These are phyloP conservation scores for Lacerta bilineata DNA, from an alignment of 2,797 vertebrate species.

Conservation along the genomic window DNA sequence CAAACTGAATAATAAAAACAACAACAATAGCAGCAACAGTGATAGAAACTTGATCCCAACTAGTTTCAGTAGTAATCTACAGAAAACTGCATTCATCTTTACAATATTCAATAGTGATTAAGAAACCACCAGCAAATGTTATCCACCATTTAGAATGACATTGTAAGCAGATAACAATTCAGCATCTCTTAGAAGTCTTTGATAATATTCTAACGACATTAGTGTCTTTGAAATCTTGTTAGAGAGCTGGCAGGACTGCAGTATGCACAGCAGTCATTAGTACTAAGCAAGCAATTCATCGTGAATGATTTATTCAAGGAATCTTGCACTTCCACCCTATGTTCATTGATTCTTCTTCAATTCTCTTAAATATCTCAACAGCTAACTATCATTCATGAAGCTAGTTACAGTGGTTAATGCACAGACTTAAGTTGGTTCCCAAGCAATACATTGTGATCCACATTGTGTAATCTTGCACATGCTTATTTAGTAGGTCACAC, in stretches of 20 bases:
- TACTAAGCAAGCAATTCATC: not conserved
- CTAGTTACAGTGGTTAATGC: not conserved
- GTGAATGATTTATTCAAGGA: conserved; percentile 3
- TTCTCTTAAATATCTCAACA: not conserved
- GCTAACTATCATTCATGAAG: not conserved
- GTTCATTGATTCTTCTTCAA: conserved; percentile 5
- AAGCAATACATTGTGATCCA: not conserved
- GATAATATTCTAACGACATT: conserved; percentile 21
- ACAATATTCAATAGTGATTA: conserved; percentile 12
- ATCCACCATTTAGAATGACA: conserved; percentile 24
- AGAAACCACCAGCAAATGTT: conserved; percentile 1
- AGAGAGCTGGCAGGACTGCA: not conserved
- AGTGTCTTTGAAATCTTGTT: conserved; percentile 7
- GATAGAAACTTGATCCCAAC: not conserved
- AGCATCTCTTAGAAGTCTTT: not conserved
- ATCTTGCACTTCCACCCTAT: not conserved
- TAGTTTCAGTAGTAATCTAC: not conserved
- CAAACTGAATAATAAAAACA: not conserved
- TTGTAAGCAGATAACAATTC: conserved; percentile 13
- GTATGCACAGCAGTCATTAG: not conserved
- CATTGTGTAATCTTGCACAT: not conserved
- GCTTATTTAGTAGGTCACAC: not conserved
- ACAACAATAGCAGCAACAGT: not conserved
- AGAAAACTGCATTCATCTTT: conserved; percentile 19
- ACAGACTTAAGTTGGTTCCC: not conserved